These are phyloP conservation scores for Brotula barbata DNA, from an alignment of 2,797 vertebrate genomes.

Conservation along the genomic window DNA sequence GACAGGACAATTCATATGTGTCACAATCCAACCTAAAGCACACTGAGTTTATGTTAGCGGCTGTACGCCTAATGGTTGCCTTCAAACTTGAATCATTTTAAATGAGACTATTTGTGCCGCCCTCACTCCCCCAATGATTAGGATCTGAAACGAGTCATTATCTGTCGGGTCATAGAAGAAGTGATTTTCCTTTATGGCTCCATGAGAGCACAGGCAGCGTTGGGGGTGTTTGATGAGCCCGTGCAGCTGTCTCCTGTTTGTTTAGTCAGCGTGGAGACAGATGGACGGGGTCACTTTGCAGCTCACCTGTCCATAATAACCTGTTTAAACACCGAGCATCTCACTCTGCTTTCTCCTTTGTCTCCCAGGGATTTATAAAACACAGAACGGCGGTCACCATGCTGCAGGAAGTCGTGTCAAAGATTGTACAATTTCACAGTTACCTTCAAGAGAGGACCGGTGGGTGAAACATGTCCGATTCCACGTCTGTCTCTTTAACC, in stretches of 20 bases:
- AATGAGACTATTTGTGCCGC: no score
- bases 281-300: slow-evolving; percentile 37
- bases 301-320: slow-evolving; percentile 32
- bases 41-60: neutral
- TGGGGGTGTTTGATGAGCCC: slow-evolving; percentile 52
- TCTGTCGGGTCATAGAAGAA: no score
- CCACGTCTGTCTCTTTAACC: neutral
- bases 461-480: slow-evolving; percentile 60
- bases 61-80: no score
- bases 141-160: no score
- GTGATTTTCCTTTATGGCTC: neutral
- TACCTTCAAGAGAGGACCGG: slow-evolving; percentile 82
- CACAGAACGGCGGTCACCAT: slow-evolving; percentile 59
- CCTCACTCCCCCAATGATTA: no score
- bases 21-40: slow-evolving; percentile 22
- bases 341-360: slow-evolving; percentile 3
- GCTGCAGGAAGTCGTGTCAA: slow-evolving; percentile 67
- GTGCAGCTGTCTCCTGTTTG: slow-evolving; percentile 77
- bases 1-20: slow-evolving; percentile 20
- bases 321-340: neutral
- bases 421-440: slow-evolving; percentile 75
- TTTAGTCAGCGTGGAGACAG: slow-evolving; percentile 55
- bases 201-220: slow-evolving; percentile 6
- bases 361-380: slow-evolving; percentile 36
- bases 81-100: no score